Evolutionary conservation across 35 echinoderm and acorn worm species (phyloP).

Genomic region (Lytechinus pictus): DNA sequence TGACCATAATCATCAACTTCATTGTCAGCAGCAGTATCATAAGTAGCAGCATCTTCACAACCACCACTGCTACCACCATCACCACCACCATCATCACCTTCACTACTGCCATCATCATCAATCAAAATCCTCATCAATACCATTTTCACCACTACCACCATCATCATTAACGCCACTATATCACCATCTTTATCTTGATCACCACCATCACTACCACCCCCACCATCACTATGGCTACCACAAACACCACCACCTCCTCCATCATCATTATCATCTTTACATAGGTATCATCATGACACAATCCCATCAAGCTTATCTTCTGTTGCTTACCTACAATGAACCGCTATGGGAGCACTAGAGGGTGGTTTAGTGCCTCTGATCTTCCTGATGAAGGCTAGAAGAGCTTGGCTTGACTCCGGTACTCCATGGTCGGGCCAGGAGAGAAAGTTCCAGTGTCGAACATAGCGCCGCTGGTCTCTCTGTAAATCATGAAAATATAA

Average conservation of each 20-base stretch:
- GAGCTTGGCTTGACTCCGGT: conserved; percentile 76
- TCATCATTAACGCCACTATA: too few relatives aligned
- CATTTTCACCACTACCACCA: too few relatives aligned
- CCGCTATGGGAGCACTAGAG: conserved; percentile 75
- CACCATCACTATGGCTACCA: too few relatives aligned
- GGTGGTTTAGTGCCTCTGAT: conserved; percentile 70
- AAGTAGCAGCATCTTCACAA: neutral
- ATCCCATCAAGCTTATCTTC: neutral
- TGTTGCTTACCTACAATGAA: conserved; percentile 92
- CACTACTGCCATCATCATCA: neutral
- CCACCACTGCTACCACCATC: neutral
- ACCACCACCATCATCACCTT: neutral
- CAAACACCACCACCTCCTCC: too few relatives aligned
- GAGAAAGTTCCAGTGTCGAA: conserved; percentile 89
- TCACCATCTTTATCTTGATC: too few relatives aligned
- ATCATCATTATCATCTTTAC: too few relatives aligned
- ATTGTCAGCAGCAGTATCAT: too few relatives aligned
- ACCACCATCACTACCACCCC: too few relatives aligned
- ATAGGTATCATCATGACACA: too few relatives aligned
- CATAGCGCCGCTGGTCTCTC: conserved; percentile 67
- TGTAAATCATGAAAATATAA: neutral
- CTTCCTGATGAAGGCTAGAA: conserved; percentile 74
- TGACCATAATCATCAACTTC: too few relatives aligned
- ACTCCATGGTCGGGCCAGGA: conserved; percentile 98
- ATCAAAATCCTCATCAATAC: neutral